These are phyloP conservation scores for Diplazon laetatorius DNA, from an alignment of 2,888 invertebrate genomes.

Conservation along the genomic window DNA sequence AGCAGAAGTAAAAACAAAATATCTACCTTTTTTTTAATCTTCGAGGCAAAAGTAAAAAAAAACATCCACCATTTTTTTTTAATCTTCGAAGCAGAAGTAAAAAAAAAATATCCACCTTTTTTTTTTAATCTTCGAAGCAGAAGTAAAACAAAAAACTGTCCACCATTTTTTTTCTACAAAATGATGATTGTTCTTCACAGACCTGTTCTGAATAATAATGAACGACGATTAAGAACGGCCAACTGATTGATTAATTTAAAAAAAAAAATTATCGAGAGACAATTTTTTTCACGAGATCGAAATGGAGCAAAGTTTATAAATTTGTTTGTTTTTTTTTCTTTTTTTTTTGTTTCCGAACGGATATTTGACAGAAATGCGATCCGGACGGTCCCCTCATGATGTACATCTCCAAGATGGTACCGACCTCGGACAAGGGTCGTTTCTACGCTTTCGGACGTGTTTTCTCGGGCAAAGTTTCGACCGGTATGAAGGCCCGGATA, in stretches of 20 bases:
- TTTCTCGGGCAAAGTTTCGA: conserved; percentile 95
- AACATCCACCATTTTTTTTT: conserved; percentile 6
- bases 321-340: too few relatives aligned
- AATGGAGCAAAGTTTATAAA: too few relatives aligned
- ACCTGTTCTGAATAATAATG: conserved; percentile 79
- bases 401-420: conserved; percentile 99
- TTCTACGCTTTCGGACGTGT: conserved; percentile 99
- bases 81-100: too few relatives aligned
- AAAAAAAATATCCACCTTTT: too few relatives aligned
- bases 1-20: too few relatives aligned
- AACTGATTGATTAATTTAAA: conserved; percentile 70
- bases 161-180: conserved; percentile 35
- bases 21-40: too few relatives aligned
- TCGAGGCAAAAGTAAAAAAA: conserved; percentile 32
- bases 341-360: conserved; percentile 63
- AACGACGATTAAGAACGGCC: conserved; percentile 77
- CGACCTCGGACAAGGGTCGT: conserved; percentile 99
- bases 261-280: too few relatives aligned
- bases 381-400: conserved; percentile 99
- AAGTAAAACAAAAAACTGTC: not conserved
- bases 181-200: conserved; percentile 81
- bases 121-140: too few relatives aligned
- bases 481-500: conserved; percentile 97
- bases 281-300: too few relatives aligned
- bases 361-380: conserved; percentile 96